These are phyloP conservation scores for Morpho helenor DNA, from an alignment of 2,888 invertebrate genomes.

Conservation along the genomic window DNA sequence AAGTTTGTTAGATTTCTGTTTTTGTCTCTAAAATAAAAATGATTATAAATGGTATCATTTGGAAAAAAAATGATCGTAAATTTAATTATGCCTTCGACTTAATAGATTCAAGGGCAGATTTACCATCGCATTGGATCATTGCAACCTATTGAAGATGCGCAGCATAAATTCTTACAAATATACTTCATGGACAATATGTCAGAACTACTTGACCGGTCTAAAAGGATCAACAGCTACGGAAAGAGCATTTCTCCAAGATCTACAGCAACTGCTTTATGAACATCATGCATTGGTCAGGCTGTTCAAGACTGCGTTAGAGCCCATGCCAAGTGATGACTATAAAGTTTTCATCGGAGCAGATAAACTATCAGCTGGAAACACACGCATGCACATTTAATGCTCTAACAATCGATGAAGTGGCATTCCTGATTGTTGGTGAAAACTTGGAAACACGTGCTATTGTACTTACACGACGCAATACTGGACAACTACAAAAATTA, in stretches of 20 bases:
- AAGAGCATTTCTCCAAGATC: slow-evolving; percentile 34
- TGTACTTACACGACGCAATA: not conserved
- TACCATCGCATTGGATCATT: slow-evolving; percentile 33
- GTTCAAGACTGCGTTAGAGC: slow-evolving; percentile 29
- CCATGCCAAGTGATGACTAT: slow-evolving; percentile 38
- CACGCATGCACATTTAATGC: slow-evolving; percentile 33
- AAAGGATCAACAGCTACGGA: slow-evolving; percentile 30
- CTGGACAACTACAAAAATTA: no score
- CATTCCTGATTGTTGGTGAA: slow-evolving; percentile 32
- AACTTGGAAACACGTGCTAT: slow-evolving; percentile 22
- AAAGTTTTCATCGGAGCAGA: slow-evolving; percentile 31
- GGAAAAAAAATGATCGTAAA: not conserved
- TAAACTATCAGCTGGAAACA: slow-evolving; percentile 23
- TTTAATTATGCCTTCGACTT: slow-evolving; percentile 15
- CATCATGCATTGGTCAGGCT: slow-evolving; percentile 30
- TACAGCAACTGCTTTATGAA: slow-evolving; percentile 31
- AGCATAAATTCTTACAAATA: slow-evolving; percentile 34
- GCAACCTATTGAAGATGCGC: slow-evolving; percentile 30
- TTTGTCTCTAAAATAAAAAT: not conserved
- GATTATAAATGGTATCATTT: not conserved
- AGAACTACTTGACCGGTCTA: slow-evolving; percentile 32
- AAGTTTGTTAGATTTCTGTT: not conserved
- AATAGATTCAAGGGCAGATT: slow-evolving; percentile 33
- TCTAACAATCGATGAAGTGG: slow-evolving; percentile 35
- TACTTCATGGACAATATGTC: slow-evolving; percentile 35